Evolutionary conservation across 2,797 vertebrate genomes (phyloP).

Genomic region (Benthosema pterotum): DNA sequence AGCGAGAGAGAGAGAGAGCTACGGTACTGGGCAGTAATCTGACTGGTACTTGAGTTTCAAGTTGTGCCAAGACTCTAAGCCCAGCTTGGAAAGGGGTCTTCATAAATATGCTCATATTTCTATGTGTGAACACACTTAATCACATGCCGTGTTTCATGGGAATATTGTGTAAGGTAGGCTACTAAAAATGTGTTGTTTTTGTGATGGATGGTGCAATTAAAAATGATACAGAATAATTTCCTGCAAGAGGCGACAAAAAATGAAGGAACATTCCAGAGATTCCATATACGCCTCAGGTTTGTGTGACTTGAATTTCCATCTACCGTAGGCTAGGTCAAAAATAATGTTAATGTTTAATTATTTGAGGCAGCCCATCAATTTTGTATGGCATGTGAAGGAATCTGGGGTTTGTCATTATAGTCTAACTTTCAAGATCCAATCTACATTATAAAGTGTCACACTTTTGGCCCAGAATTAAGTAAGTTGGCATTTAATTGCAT

Average conservation of each 20-base stretch:
- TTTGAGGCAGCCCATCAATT: constrained; percentile 2
- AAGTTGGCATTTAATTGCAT: no score
- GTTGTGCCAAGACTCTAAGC: constrained; percentile 33
- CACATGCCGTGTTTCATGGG: no score
- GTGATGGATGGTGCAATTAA: no score
- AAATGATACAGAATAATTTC: not conserved
- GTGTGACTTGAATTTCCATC: not conserved
- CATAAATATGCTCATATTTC: constrained; percentile 42
- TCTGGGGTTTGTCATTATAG: not conserved
- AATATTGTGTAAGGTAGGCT: no score
- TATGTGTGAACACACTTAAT: not conserved
- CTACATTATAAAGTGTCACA: constrained; percentile 11
- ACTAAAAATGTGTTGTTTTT: no score
- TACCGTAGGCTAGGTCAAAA: constrained; percentile 1
- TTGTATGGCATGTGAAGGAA: not conserved
- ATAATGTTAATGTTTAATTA: constrained; percentile 58
- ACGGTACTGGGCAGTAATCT: constrained; percentile 31
- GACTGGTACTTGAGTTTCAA: constrained; percentile 37
- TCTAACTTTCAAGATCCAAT: not conserved
- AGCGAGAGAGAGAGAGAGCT: constrained; percentile 10
- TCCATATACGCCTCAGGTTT: constrained; percentile 8
- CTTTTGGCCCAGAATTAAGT: not conserved
- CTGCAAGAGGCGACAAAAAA: constrained; percentile 10
- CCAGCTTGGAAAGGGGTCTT: constrained; percentile 8
- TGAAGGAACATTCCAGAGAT: constrained; percentile 43